phyloP scores from a whole-genome alignment of 1,140 invertebrate genomes.

The Pseudomyrmex concolor region DNA sequence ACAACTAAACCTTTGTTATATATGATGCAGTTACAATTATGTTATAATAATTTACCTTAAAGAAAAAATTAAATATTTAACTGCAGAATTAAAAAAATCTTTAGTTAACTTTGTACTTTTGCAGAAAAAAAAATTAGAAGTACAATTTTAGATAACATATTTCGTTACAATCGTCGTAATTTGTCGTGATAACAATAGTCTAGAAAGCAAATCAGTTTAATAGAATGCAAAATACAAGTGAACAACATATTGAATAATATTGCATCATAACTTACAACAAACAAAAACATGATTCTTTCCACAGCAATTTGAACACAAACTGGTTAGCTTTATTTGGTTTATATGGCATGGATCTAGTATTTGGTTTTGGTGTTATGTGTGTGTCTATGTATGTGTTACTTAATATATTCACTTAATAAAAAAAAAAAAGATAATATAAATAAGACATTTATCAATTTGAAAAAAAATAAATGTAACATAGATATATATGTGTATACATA shows the following conservation, averaged over 20 bases:
- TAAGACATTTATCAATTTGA: too few relatives aligned
- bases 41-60: too few relatives aligned
- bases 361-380: conserved; percentile 78
- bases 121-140: neutral
- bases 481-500: too few relatives aligned
- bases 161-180: conserved; percentile 5
- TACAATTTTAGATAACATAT: neutral
- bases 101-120: conserved; percentile 1
- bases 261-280: conserved; percentile 20
- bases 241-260: conserved; percentile 34
- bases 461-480: too few relatives aligned
- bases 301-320: conserved; percentile 81
- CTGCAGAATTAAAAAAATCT: neutral
- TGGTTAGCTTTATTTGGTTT: conserved; percentile 83
- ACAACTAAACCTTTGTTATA: conserved; percentile 21
- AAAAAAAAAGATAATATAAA: too few relatives aligned
- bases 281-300: conserved; percentile 50
- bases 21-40: neutral
- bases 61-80: neutral
- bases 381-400: conserved; percentile 56
- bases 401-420: conserved; percentile 65
- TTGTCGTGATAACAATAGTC: conserved; percentile 6
- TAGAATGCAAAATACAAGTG: conserved; percentile 35
- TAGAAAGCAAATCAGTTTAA: conserved; percentile 35
- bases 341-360: conserved; percentile 84